Percentiles rank a stretch among this genome's conserved stretches.
Conservation (phyloP, 2,888 invertebrate genomes). For the Cordilura impudica region DNA sequence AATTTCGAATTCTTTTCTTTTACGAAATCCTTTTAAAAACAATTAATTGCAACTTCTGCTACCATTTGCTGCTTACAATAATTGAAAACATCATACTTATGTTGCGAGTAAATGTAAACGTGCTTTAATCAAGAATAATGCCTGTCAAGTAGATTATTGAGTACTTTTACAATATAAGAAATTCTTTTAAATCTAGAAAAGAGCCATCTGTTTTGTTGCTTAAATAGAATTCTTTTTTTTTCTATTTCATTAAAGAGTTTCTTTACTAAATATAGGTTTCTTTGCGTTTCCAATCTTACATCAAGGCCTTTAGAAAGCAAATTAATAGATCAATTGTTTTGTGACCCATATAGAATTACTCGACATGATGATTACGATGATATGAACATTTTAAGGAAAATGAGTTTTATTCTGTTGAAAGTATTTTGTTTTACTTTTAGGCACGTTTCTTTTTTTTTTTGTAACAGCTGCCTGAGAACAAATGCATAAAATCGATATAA, state of each 20-base stretch:
- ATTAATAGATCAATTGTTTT: constrained; percentile 55
- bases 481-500: constrained; percentile 9
- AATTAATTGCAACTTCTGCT: constrained; percentile 48
- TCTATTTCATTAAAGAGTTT: not conserved
- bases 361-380: constrained; percentile 4
- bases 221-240: constrained; percentile 1
- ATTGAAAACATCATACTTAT: constrained; percentile 13
- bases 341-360: constrained; percentile 52
- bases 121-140: constrained; percentile 4
- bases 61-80: constrained; percentile 7
- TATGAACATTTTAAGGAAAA: constrained; percentile 21
- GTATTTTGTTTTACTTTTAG: constrained; percentile 32
- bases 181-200: not conserved
- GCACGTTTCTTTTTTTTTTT: constrained; percentile 31
- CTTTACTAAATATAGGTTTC: not conserved
- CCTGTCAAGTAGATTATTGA: not conserved
- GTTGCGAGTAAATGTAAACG: not conserved
- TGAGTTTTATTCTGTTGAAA: constrained; percentile 20
- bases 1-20: not conserved
- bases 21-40: constrained; percentile 38
- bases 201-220: constrained; percentile 27
- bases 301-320: constrained; percentile 45
- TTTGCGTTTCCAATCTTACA: not conserved
- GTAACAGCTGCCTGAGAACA: constrained; percentile 30
- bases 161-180: not conserved